Evolutionary conservation across 2,797 vertebrate genomes (phyloP), one percentile per base, ranked within the genome.

Genomic region (Furcifer pardalis): DNA sequence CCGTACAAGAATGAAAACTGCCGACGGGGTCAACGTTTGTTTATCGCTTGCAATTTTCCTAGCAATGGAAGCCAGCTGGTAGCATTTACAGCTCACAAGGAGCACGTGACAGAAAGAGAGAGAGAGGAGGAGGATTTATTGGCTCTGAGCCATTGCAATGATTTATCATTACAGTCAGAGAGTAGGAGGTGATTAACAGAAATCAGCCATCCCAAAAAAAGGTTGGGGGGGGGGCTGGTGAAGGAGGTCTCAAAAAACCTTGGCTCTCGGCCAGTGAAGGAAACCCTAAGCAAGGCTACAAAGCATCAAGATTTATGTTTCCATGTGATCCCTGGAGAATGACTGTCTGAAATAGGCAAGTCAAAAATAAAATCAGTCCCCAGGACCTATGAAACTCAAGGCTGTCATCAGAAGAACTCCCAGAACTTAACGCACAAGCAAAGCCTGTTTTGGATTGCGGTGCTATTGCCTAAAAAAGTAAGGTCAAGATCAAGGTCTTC

Each of bases 1-100:
- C 84, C 56, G 52, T 68, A 49, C 81, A 91, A 84, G 85, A 87
- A 83, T 49, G 79, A 91, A 79, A 83, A 35, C 69, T 86, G 75
- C 74, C 79, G 87, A 87, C 68, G 44, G 81, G 84, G 82, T 87
- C 90, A 79, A 82, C 35, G 5, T 87, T 89, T 93, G 89, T 94
- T 94, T 93, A 90, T 92, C 78, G 88, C 80, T 90, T 85, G 71
- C 86, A 91, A 84, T 92, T 93, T 91, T 92, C 81, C 88, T 63
- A 72, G 76, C 85, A 91, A 93, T 88, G 90, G 86, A 89, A 93
- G 86, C 88, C 94, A 94, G 91, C 90, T 94, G 91, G 76, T 82
- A 85, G 80, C 90, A 85, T 89, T 93, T 85, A 90, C 79, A 75
- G 83, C 84, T 81, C 74, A n/a, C 19, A 84, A 84, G 84, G 62